These are phyloP conservation scores for Epistrophe eligans DNA, from an alignment of 2,888 invertebrate species.

Conservation along the genomic window DNA sequence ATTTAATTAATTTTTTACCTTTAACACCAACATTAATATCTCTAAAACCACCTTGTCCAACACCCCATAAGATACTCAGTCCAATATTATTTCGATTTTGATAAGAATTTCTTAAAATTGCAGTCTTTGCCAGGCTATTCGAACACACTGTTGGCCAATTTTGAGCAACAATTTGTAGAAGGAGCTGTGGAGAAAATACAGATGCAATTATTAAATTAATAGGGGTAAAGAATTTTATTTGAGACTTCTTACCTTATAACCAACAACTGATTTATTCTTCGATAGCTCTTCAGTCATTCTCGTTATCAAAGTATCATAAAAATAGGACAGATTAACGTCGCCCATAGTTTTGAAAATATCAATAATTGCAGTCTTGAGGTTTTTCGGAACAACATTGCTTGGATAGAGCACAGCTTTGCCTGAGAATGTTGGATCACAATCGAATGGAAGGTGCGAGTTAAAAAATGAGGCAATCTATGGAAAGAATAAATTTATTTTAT, in stretches of 20 bases:
- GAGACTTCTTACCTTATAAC: constrained; percentile 85
- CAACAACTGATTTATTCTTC: constrained; percentile 85
- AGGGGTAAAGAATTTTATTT: not conserved
- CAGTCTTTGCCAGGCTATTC: constrained; percentile 87
- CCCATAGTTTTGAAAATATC: constrained; percentile 86
- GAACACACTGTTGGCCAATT: constrained; percentile 87
- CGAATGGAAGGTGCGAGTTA: constrained; percentile 79
- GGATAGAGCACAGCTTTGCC: constrained; percentile 81
- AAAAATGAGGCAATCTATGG: constrained; percentile 80
- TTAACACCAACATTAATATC: constrained; percentile 88
- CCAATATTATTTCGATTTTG: constrained; percentile 91
- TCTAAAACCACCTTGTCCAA: constrained; percentile 89
- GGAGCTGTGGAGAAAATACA: constrained; percentile 82
- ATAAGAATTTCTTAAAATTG: constrained; percentile 89
- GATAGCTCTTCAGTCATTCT: constrained; percentile 90
- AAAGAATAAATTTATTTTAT: not conserved
- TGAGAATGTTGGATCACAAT: constrained; percentile 81
- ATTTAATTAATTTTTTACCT: constrained; percentile 83
- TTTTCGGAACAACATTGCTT: constrained; percentile 79
- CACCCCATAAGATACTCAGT: constrained; percentile 89
- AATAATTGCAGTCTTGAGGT: constrained; percentile 78
- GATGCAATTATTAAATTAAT: not conserved
- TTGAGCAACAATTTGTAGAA: constrained; percentile 88
- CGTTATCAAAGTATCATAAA: constrained; percentile 89
- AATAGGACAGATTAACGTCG: constrained; percentile 87